phyloP scores from a whole-genome alignment of 1,140 invertebrate genomes.

The Propsilocerus akamusi region DNA sequence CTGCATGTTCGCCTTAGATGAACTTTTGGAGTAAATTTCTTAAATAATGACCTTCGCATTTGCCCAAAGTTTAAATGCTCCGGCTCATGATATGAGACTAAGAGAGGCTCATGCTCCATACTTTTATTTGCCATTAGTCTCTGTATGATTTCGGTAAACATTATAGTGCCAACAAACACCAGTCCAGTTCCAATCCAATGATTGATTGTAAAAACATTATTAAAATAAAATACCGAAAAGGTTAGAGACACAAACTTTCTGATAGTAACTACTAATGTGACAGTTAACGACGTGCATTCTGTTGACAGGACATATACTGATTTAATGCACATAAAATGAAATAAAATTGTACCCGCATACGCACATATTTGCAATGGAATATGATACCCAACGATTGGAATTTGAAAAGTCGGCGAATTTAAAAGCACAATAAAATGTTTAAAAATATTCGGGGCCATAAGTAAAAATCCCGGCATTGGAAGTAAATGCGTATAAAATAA shows the following conservation, averaged over 20 bases:
- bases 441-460: constrained; percentile 56
- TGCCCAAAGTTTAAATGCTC: too few relatives aligned
- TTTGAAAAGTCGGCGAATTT: neutral
- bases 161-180: constrained; percentile 65
- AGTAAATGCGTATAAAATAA: constrained; percentile 89
- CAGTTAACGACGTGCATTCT: constrained; percentile 63
- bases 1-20: too few relatives aligned
- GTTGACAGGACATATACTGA: constrained; percentile 72
- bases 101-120: too few relatives aligned
- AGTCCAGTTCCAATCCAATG: constrained; percentile 67
- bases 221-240: constrained; percentile 71
- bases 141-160: constrained; percentile 48
- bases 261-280: constrained; percentile 69
- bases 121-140: too few relatives aligned
- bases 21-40: too few relatives aligned
- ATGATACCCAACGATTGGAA: constrained; percentile 26
- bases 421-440: constrained; percentile 33
- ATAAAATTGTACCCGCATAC: constrained; percentile 69
- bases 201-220: constrained; percentile 60
- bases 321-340: constrained; percentile 90
- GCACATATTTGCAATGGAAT: constrained; percentile 62
- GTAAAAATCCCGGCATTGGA: constrained; percentile 67
- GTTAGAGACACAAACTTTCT: constrained; percentile 70
- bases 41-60: too few relatives aligned
- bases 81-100: too few relatives aligned